Conservation (phyloP, 2,113 vertebrate species). For the Pelecanoides urinatrix region DNA sequence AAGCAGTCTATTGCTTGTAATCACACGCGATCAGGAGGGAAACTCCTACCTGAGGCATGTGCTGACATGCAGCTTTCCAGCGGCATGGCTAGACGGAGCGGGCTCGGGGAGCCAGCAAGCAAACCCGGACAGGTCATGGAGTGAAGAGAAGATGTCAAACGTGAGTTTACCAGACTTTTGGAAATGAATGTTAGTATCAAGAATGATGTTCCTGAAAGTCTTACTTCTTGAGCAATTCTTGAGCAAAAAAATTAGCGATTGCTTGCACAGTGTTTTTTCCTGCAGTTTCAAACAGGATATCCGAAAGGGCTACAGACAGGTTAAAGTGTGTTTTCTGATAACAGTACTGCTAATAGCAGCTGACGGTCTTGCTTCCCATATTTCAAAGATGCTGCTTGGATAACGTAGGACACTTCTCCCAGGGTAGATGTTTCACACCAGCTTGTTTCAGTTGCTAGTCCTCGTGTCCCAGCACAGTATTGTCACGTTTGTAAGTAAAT, state of each 20-base stretch:
- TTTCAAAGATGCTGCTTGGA: not conserved
- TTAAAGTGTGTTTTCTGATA: not conserved
- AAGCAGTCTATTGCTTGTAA: not conserved
- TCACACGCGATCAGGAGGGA: conserved; percentile 3
- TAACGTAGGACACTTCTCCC: not conserved
- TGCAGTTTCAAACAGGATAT: not conserved
- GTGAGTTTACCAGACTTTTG: not conserved
- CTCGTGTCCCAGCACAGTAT: not conserved
- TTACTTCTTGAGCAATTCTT: not conserved
- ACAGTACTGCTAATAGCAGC: not conserved
- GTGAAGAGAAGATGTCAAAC: not conserved
- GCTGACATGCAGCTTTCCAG: conserved; percentile 20
- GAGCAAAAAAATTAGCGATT: fast-evolving
- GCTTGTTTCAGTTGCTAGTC: not conserved
- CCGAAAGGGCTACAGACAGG: not conserved
- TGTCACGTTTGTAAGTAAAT: not conserved
- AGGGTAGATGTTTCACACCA: not conserved
- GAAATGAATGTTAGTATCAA: not conserved
- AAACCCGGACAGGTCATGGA: not conserved
- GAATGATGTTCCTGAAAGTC: not conserved
- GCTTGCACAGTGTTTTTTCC: not conserved
- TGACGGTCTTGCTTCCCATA: not conserved
- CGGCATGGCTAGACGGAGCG: not conserved
- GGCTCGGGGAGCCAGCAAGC: not conserved
- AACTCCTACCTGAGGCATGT: conserved; percentile 35